phyloP scores from a whole-genome alignment of 1,140 invertebrate species.

The Bradynema listronoti region DNA sequence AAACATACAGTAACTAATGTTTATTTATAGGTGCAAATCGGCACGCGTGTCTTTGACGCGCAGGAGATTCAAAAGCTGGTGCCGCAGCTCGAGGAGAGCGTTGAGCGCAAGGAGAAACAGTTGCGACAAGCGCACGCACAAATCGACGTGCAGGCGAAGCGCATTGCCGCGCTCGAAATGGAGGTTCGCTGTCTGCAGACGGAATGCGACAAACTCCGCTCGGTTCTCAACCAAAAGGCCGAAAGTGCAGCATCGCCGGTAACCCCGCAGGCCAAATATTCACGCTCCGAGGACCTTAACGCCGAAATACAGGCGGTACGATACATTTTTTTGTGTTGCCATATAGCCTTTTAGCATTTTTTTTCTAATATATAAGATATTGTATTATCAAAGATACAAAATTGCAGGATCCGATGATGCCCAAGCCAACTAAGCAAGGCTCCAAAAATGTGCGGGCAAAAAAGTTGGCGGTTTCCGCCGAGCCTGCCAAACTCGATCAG shows the following conservation, averaged over 20 bases:
- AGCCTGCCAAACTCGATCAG: constrained; percentile 53
- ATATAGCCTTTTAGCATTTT: constrained; percentile 3
- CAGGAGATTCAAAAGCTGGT: constrained; percentile 55
- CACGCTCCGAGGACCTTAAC: constrained; percentile 47
- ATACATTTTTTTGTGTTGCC: not conserved
- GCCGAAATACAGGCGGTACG: constrained; percentile 50
- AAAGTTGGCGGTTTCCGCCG: constrained; percentile 56
- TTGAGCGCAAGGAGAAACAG: constrained; percentile 50
- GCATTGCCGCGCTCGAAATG: constrained; percentile 44
- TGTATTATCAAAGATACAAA: not conserved
- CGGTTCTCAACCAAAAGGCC: constrained; percentile 54
- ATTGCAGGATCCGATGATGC: constrained; percentile 20
- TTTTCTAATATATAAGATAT: too few species aligned
- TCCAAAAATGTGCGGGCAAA: constrained; percentile 36
- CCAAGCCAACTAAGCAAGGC: constrained; percentile 3
- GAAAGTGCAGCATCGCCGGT: constrained; percentile 39
- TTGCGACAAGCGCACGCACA: constrained; percentile 47
- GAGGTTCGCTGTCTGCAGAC: constrained; percentile 51
- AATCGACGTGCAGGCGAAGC: constrained; percentile 44
- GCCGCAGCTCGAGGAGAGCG: constrained; percentile 52
- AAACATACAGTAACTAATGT: constrained; percentile 14
- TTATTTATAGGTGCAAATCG: constrained; percentile 48
- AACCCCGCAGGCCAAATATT: constrained; percentile 27
- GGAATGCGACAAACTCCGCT: constrained; percentile 58
- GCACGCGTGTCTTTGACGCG: constrained; percentile 50